Evolutionary conservation across 2,113 vertebrate genomes (phyloP).

Genomic region (Thunnus maccoyii): DNA sequence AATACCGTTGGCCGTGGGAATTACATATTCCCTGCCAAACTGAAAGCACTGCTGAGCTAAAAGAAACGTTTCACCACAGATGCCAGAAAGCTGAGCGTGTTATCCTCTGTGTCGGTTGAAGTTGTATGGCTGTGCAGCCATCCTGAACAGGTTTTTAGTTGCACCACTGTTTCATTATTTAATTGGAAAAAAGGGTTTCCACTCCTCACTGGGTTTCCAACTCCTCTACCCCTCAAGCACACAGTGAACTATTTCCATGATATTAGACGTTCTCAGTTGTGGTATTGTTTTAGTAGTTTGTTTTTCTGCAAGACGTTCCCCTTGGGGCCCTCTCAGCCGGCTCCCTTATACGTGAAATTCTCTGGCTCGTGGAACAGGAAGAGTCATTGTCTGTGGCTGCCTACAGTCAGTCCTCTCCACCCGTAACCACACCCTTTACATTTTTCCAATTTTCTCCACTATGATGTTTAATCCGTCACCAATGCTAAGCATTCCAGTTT

Average conservation of each 20-base stretch:
- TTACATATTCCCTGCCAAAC: background rate
- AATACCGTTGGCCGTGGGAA: background rate
- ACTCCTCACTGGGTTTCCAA: conserved; percentile 74
- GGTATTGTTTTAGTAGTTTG: background rate
- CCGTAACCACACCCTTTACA: conserved; percentile 50
- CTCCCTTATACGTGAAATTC: conserved; percentile 6
- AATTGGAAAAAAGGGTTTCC: conserved; percentile 85
- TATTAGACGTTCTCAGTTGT: conserved; percentile 3
- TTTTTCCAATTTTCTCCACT: conserved; percentile 52
- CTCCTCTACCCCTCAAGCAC: conserved; percentile 31
- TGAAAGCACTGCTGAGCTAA: conserved; percentile 1
- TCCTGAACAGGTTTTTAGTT: conserved; percentile 85
- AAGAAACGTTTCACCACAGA: conserved; percentile 25
- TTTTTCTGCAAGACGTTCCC: background rate
- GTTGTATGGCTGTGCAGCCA: conserved; percentile 73
- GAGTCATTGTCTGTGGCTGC: conserved; percentile 57
- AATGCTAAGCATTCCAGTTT: conserved; percentile 4
- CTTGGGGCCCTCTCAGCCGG: background rate
- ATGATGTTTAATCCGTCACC: conserved; percentile 31
- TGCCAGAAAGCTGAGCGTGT: conserved; percentile 38
- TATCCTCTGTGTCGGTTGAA: conserved; percentile 42
- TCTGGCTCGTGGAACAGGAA: conserved; percentile 69
- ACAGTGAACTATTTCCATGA: conserved; percentile 25
- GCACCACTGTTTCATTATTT: conserved; percentile 87
- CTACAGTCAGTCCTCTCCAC: conserved; percentile 40